Percentiles rank a stretch among this genome's conserved stretches.
Evolutionary conservation across 2,888 invertebrate genomes (phyloP).

Genomic region (Tipula vernalis): DNA sequence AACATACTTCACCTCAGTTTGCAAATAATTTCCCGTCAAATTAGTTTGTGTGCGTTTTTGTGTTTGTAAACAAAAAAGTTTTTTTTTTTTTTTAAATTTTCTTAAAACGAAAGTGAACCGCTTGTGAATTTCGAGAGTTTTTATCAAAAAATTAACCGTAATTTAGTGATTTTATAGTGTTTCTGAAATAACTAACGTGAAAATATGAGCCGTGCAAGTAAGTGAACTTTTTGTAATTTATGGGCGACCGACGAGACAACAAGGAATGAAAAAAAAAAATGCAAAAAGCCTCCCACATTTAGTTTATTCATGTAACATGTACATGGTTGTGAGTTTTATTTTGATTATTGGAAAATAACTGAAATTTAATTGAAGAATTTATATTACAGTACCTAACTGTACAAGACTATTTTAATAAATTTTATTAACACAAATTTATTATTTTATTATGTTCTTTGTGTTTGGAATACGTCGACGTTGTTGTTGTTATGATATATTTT

Average conservation of each 20-base stretch:
- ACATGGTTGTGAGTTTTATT: background rate
- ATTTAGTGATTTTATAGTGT: background rate
- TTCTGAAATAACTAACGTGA: background rate
- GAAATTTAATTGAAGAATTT: background rate
- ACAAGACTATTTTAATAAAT: background rate
- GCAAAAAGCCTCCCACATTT: slow-evolving; percentile 6
- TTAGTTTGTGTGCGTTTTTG: background rate
- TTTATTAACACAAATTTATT: background rate
- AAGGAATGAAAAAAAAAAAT: background rate
- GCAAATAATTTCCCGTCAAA: slow-evolving; percentile 7
- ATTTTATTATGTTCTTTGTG: background rate
- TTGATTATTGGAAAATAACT: background rate
- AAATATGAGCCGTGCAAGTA: slow-evolving; percentile 9
- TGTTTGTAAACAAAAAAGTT: background rate
- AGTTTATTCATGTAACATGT: background rate
- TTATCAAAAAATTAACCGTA: background rate
- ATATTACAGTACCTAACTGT: background rate
- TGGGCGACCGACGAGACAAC: background rate
- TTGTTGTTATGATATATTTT: background rate
- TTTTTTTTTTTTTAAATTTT: background rate
- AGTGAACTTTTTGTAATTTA: background rate
- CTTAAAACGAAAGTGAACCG: background rate
- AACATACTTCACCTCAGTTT: background rate
- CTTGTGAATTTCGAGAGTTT: background rate
- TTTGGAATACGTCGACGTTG: background rate